Conservation (phyloP, 1,140 invertebrate genomes). For the Carposina sasakii region DNA sequence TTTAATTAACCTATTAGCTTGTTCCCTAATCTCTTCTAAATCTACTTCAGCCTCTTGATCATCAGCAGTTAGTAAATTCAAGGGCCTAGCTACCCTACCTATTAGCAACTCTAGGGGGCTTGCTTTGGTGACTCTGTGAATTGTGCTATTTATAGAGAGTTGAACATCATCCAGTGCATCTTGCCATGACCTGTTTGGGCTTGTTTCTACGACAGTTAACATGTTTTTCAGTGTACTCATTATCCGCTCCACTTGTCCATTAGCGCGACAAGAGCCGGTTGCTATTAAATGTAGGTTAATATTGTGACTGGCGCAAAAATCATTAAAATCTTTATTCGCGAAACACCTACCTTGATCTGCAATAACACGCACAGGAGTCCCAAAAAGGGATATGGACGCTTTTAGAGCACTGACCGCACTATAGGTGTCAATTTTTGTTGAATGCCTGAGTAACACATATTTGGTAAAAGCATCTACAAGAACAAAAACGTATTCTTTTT, state of each 20-base stretch:
- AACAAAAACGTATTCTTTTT: constrained; percentile 21
- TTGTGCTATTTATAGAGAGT: constrained; percentile 28
- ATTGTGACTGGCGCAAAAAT: constrained; percentile 24
- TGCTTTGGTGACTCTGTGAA: constrained; percentile 19
- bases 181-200: constrained; percentile 19
- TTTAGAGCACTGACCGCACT: not conserved
- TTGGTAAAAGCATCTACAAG: constrained; percentile 28
- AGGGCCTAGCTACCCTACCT: constrained; percentile 32
- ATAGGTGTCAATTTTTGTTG: not conserved
- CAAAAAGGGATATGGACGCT: not conserved
- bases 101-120: constrained; percentile 31
- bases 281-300: constrained; percentile 24
- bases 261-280: constrained; percentile 19
- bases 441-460: constrained; percentile 20
- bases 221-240: constrained; percentile 23
- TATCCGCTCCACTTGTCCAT: constrained; percentile 13
- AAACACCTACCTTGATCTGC: constrained; percentile 2
- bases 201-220: constrained; percentile 21
- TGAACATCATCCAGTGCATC: constrained; percentile 30
- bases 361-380: not conserved
- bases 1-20: not conserved
- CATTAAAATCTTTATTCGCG: constrained; percentile 16
- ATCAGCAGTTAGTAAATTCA: constrained; percentile 18
- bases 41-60: constrained; percentile 4
- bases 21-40: not conserved